Percentiles rank a stretch among this genome's conserved stretches.
Conservation (phyloP, 2,888 invertebrate species). For the Drosophila colorata region DNA sequence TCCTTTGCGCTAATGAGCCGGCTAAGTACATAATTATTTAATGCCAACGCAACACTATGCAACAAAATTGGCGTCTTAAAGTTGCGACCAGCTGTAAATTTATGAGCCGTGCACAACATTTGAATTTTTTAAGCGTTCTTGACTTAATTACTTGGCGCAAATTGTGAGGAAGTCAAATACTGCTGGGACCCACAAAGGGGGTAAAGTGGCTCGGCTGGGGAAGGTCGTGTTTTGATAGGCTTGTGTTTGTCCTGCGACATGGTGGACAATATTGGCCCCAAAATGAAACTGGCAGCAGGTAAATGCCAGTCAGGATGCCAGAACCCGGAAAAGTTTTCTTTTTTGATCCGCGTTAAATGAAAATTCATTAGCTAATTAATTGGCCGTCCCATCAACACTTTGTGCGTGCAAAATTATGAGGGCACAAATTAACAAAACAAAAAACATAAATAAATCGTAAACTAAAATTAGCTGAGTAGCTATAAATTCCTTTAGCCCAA, state of each 20-base stretch:
- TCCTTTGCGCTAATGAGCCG: slow-evolving; percentile 49
- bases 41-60: slow-evolving; percentile 45
- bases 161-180: slow-evolving; percentile 22
- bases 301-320: slow-evolving; percentile 10
- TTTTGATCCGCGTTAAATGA: slow-evolving; percentile 31
- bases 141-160: slow-evolving; percentile 54
- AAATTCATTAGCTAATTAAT: slow-evolving; percentile 77
- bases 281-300: slow-evolving; percentile 47
- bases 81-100: slow-evolving; percentile 39
- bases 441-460: slow-evolving; percentile 25
- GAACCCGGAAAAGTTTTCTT: slow-evolving; percentile 33
- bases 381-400: slow-evolving; percentile 45
- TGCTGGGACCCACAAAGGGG: slow-evolving; percentile 5
- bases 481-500: slow-evolving; percentile 27
- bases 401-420: slow-evolving; percentile 21
- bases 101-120: slow-evolving; percentile 48
- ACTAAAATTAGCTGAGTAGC: slow-evolving; percentile 17
- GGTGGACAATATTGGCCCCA: slow-evolving; percentile 11
- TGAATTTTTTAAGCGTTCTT: slow-evolving; percentile 55
- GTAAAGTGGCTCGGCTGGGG: background rate
- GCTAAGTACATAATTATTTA: slow-evolving; percentile 68
- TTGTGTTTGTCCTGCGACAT: slow-evolving; percentile 16
- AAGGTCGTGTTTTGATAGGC: slow-evolving; percentile 1
- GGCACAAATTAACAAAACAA: background rate
- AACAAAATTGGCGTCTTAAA: slow-evolving; percentile 28